Percentiles rank a stretch among this genome's conserved stretches.
phyloP scores from a whole-genome alignment of 2,113 vertebrate species.

The Oncorhynchus masou region DNA sequence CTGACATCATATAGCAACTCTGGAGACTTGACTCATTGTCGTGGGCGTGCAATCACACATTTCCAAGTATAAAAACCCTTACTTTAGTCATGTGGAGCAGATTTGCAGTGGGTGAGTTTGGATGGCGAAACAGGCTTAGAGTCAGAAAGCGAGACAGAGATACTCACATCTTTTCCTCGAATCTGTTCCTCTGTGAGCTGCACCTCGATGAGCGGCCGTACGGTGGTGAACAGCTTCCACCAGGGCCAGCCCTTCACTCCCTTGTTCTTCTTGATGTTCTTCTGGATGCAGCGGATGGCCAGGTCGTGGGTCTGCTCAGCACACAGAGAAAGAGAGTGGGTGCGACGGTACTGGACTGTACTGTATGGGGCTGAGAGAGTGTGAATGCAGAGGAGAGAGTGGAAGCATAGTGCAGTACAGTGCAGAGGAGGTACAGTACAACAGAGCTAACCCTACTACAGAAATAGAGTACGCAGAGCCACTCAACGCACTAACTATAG shows the following conservation, averaged over 20 bases:
- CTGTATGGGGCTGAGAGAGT: neutral
- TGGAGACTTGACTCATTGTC: no score
- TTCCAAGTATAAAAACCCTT: no score
- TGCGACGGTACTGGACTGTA: neutral
- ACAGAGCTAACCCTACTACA: neutral
- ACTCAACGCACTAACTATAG: neutral
- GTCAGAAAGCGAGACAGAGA: neutral
- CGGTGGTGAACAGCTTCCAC: constrained; percentile 96
- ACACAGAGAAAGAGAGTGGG: neutral
- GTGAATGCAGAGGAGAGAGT: neutral
- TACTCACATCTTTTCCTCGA: constrained; percentile 88
- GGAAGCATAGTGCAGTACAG: neutral
- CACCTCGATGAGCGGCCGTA: constrained; percentile 92
- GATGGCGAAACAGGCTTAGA: neutral
- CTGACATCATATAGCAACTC: neutral
- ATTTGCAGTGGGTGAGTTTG: neutral
- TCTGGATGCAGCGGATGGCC: constrained; percentile 95
- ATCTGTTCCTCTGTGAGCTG: constrained; percentile 96
- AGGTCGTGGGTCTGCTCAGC: constrained; percentile 77
- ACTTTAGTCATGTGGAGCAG: neutral
- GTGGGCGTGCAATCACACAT: neutral
- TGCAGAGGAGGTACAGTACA: neutral
- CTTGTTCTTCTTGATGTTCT: constrained; percentile 95
- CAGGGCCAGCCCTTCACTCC: constrained; percentile 95
- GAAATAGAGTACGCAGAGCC: neutral